Base-by-base conservation (phyloP, 2,888 invertebrate species). In the Polylopha cassiicola region DNA sequence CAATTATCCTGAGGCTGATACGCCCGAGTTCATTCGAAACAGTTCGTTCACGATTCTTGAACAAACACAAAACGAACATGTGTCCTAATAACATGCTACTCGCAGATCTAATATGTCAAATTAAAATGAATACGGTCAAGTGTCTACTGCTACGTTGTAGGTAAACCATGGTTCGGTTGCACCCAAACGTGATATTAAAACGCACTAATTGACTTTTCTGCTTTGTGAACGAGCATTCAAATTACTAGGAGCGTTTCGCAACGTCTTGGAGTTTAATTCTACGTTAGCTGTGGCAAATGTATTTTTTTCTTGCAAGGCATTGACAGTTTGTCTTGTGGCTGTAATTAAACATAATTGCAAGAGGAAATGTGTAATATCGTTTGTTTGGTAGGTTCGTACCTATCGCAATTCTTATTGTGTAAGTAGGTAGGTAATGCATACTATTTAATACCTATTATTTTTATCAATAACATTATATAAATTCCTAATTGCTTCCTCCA, bases 11-110 rank as follows among this genome's bases (percentile, higher is more conserved):
- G 58, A 52, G 55, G 46, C 45, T 48, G 38, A 54, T 51, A 68
- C 63, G 81, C 68, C 65, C 62, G 68, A 65, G 59, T 73, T 77
- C 59, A 56, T 74, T 72, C 57, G 51, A 65, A 74, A 69, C 72
- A 60, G 59, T 61, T 48, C 64, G 71, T 82, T 78, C 78, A 76
- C 67, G 77, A 73, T 52, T 70, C 70, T 65, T 77, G 77, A 69
- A 64, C 79, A 84, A 73, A 78, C 58, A 81, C 74, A 84, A 81
- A 76, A 75, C 72, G 57, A 65, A 67, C 71, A 69, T 70, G 72
- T 73, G 71, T 69, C 65, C 65, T 77, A 80, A 81, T 81, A 66
- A 74, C 57, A 68, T 49, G 57, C 44, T 52, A 41, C 46, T 46
- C 43, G 48, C 48, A 57, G 55, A 61, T 65, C 61, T 65, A 69